These are phyloP conservation scores for Marasmarcha lunaedactyla DNA, from an alignment of 2,888 invertebrate genomes.

Conservation along the genomic window DNA sequence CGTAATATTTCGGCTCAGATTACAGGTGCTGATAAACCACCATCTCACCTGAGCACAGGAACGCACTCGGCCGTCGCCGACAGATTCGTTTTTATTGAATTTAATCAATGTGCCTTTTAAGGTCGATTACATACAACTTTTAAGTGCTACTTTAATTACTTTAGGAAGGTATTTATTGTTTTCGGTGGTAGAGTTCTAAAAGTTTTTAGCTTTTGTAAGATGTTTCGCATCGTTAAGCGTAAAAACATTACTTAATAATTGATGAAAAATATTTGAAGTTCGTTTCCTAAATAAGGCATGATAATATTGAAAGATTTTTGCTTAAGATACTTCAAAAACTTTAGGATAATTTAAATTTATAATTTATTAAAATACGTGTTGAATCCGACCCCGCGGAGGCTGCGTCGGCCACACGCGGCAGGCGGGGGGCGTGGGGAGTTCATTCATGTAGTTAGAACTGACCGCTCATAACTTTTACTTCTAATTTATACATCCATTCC, in stretches of 20 bases:
- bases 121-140: slow-evolving; percentile 1
- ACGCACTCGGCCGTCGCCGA: slow-evolving; percentile 23
- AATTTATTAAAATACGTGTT: too few species aligned
- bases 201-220: too few species aligned
- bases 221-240: not conserved
- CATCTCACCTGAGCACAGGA: slow-evolving; percentile 60
- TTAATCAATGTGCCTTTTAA: slow-evolving; percentile 5
- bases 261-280: not conserved
- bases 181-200: too few species aligned
- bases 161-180: too few species aligned
- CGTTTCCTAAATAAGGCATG: too few species aligned
- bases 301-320: too few species aligned
- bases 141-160: not conserved
- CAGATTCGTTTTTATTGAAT: not conserved
- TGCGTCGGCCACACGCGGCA: slow-evolving; percentile 57
- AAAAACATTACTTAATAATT: not conserved
- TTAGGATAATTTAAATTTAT: too few species aligned
- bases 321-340: too few species aligned
- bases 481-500: slow-evolving; percentile 57
- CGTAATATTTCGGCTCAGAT: slow-evolving; percentile 70
- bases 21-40: slow-evolving; percentile 59
- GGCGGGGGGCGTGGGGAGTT: slow-evolving; percentile 27
- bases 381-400: slow-evolving; percentile 39
- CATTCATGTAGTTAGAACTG: slow-evolving; percentile 69
- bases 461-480: slow-evolving; percentile 62